Percentiles rank a stretch among this genome's conserved stretches.
Evolutionary conservation across 2,888 invertebrate species (phyloP).

Genomic region (Philonicus albiceps): DNA sequence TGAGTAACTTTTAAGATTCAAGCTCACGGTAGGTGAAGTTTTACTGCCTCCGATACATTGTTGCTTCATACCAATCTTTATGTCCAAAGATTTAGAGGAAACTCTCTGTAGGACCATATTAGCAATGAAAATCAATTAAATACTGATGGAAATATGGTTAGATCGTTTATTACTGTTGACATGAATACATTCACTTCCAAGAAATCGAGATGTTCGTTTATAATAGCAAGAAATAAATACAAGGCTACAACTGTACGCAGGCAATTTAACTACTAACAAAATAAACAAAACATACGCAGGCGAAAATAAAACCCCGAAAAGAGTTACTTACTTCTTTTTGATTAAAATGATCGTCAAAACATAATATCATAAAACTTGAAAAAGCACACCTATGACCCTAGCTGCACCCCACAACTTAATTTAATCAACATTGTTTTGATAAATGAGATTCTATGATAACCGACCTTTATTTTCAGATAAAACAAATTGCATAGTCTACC

Average conservation of each 20-base stretch:
- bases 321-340: not conserved
- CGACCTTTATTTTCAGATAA: constrained; percentile 6
- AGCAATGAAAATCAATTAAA: not conserved
- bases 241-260: too few relatives aligned
- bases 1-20: not conserved
- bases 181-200: too few relatives aligned
- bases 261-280: too few relatives aligned
- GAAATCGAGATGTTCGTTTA: too few relatives aligned
- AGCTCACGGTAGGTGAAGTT: not conserved
- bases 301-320: not conserved
- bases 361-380: not conserved
- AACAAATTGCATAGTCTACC: constrained; percentile 13
- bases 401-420: not conserved
- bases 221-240: too few relatives aligned
- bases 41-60: not conserved
- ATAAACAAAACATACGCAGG: not conserved
- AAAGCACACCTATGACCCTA: not conserved
- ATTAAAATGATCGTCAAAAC: not conserved
- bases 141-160: not conserved
- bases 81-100: not conserved
- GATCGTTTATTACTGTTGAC: not conserved
- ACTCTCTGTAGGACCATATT: not conserved
- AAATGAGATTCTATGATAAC: not conserved
- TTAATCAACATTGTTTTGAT: not conserved
- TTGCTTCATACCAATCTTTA: not conserved